Base-by-base conservation (phyloP, 2,888 invertebrate genomes). In the Cylloceria caligata region DNA sequence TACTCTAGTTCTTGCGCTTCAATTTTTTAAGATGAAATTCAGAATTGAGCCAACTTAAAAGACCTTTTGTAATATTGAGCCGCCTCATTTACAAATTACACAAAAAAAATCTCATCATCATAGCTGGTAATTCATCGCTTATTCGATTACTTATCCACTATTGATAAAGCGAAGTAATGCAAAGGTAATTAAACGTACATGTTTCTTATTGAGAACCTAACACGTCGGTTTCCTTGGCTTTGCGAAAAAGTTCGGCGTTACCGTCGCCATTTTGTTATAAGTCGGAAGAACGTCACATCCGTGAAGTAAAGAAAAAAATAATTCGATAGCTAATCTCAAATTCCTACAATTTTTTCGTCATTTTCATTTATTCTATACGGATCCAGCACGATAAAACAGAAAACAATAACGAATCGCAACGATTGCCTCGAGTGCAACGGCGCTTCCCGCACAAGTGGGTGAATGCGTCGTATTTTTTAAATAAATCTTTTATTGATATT, bases 231-330 rank as follows among this genome's bases (percentile, higher is more conserved):
- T 24, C 11, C 24, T 21, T 1, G 52, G 24, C 11, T 47, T 34
- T 27, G 13, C 19, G n/a, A 47, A 27, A 30, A 36, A 19, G 30
- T 60, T 16, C 30, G 60, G 45, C 60, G 34, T 47, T 30, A 34
- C 21, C 49, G 67, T 67, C 64, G 79, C 79, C 79, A 79, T 79
- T 57, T 79, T 79, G 69, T 27, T 7, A 47, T 19, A 19, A 39
- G 6, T 42, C 64, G 49, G 19, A 47, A 72, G 27, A 42, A 72
- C 78, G 67, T 65, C 39, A 19, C 64, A 34, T 36, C 13, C 34
- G 7, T 16, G 0, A n/a, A 7, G n/a, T n/a, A n/a, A 34, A 71
- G 16, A 60, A 52, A 57, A 57, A 30, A 42, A 45, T 24, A 16
- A 39, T 2, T 13, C 55, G 3, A 27, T 55, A 5, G 0, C 4